Evolutionary conservation across 2,888 invertebrate species (phyloP), one percentile per base, ranked within the genome.

Genomic region (Rhimphoctona megacephalus): DNA sequence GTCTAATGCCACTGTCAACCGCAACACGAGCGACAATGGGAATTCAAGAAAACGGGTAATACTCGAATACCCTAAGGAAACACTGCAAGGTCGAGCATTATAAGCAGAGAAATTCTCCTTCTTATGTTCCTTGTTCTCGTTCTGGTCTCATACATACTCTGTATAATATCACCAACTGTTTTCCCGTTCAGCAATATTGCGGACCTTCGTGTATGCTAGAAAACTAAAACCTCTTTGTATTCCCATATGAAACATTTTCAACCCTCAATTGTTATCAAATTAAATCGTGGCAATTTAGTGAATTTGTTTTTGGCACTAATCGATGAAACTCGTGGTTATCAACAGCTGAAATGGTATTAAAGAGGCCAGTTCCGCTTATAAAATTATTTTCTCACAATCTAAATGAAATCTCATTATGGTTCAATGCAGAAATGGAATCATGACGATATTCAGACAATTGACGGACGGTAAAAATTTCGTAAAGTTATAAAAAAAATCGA

Each of bases 1-100:
- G 83, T 81, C 83, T 86, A 83, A 81, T 86, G 83, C 81, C 67
- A 83, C 86, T 86, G 83, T 83, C 83, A 86, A 69, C 66, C 83
- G 83, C 83, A 83, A 83, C 81, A 78, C 73, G 22, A 61, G 83
- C 67, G 77, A 81, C 81, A 78, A 66, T 83, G 80, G 72, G 25
- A 43, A 70, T 39, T 80, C 70, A 46, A 49, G 72, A 80, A 81
- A 79, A 72, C 49, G 76, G 64, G 77, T 19, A 57, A 72, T 33
- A 39, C 74, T 57, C 66, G 78, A 83, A 73, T 77, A 83, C 57
- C 76, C 49, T 36, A 54, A 76, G 22, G 77, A 86, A 85, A 72
- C 64, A 49, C 46, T 77, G 54, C 43, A 78, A 86, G 64, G 66
- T 57, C 39, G 66, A 61, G 81, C 83, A 80, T 83, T 72, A 61